These are phyloP conservation scores for Halcyon smyrnensis DNA, from an alignment of 2,797 vertebrate genomes.

Conservation along the genomic window DNA sequence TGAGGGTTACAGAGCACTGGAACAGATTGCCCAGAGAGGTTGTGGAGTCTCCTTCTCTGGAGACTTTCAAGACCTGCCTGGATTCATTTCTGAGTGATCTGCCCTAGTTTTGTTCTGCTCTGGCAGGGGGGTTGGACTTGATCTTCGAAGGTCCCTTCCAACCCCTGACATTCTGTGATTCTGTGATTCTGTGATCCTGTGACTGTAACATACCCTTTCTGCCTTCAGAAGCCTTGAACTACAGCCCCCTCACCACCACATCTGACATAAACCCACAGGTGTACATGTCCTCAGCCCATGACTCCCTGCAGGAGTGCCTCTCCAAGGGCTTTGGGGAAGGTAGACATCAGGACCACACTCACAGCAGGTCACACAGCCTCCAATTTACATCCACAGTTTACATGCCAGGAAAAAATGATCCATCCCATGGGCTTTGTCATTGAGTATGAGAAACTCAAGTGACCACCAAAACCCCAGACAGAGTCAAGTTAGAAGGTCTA, in stretches of 20 bases:
- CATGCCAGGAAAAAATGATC: not conserved
- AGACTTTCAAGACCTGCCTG: too few species aligned
- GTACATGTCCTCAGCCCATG: accelerated
- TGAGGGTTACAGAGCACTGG: too few species aligned
- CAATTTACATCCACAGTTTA: not conserved
- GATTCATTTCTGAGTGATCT: too few species aligned
- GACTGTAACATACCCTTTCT: too few species aligned
- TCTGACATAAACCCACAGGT: not conserved
- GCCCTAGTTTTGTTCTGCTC: too few species aligned
- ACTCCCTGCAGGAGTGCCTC: accelerated
- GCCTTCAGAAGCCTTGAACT: too few species aligned
- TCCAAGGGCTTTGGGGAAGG: not conserved
- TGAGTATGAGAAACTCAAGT: not conserved
- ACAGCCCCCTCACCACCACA: accelerated
- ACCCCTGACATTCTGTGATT: too few species aligned
- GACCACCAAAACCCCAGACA: not conserved
- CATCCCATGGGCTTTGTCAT: not conserved
- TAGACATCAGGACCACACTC: accelerated
- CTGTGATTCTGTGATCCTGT: too few species aligned
- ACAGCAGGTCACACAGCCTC: not conserved
- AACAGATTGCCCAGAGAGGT: too few species aligned
- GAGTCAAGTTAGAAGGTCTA: not conserved
- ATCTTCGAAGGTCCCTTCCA: too few species aligned
- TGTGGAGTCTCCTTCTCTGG: too few species aligned
- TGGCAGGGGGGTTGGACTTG: too few species aligned